Evolutionary conservation across 2,888 invertebrate species (phyloP).

Genomic region (Frankliniella intonsa): DNA sequence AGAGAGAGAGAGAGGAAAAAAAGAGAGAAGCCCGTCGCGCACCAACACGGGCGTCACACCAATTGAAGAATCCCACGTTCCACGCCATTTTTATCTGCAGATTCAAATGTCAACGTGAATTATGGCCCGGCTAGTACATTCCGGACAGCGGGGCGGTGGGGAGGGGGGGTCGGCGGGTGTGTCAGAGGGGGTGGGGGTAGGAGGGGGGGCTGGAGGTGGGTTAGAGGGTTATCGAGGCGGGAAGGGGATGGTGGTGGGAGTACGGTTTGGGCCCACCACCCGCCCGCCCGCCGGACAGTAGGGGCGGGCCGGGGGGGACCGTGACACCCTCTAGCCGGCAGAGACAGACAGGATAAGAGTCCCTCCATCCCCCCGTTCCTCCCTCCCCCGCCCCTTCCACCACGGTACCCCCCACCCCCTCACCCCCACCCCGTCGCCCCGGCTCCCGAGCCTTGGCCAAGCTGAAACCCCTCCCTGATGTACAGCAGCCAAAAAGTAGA

Average conservation of each 20-base stretch:
- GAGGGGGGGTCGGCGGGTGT: not conserved
- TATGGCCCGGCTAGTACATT: not conserved
- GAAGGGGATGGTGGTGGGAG: not conserved
- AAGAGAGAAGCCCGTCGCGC: not conserved
- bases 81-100: conserved; percentile 16
- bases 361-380: not conserved
- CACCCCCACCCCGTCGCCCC: not conserved
- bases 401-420: not conserved
- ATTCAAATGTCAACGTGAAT: conserved; percentile 27
- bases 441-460: not conserved
- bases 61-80: conserved; percentile 11
- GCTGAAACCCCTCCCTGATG: not conserved
- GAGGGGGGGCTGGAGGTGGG: not conserved
- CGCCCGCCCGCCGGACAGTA: not conserved
- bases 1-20: not conserved
- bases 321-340: not conserved
- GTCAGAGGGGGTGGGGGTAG: not conserved
- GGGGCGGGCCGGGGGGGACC: not conserved
- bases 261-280: too few species aligned
- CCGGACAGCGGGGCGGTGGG: not conserved
- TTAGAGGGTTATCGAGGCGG: not conserved
- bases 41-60: conserved; percentile 11
- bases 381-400: not conserved
- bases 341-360: not conserved
- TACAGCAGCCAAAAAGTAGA: conserved; percentile 20